Conservation (phyloP, 2,797 vertebrate genomes). For the Pseudomugil tenellus region DNA sequence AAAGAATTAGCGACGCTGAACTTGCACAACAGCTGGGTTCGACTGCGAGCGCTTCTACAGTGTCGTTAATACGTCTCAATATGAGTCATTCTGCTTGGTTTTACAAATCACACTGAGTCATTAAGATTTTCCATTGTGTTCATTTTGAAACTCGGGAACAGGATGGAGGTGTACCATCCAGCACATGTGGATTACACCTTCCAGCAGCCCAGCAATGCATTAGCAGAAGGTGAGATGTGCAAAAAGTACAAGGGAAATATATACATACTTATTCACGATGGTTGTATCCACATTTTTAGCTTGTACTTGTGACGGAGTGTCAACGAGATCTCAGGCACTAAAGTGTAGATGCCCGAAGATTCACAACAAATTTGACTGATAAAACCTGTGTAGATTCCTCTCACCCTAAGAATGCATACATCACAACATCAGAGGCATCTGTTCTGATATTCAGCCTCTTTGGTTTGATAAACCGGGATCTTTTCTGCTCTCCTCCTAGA, state of each 20-base stretch:
- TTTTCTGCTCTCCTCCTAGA: not conserved
- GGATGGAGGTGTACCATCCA: not conserved
- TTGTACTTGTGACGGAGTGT: too few species aligned
- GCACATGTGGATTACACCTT: not conserved
- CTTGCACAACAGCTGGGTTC: constrained; percentile 7
- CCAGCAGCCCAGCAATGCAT: not conserved
- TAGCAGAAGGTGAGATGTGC: not conserved
- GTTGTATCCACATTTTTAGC: too few species aligned
- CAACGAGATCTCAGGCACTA: too few species aligned
- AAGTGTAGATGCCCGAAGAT: not conserved
- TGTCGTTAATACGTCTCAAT: constrained; percentile 16
- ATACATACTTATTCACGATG: not conserved
- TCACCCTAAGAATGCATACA: too few species aligned
- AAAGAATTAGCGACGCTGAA: not conserved
- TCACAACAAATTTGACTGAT: not conserved
- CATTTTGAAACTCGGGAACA: constrained; percentile 6
- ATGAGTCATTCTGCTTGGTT: constrained; percentile 46
- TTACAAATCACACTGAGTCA: constrained; percentile 45
- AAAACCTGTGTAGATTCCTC: not conserved
- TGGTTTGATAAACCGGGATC: too few species aligned
- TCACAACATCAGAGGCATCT: too few species aligned
- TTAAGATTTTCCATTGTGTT: constrained; percentile 17
- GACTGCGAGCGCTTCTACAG: not conserved
- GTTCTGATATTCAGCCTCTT: too few species aligned
- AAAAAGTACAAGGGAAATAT: not conserved